Conservation (phyloP, 2,113 vertebrate genomes). For the Eleginops maclovinus region DNA sequence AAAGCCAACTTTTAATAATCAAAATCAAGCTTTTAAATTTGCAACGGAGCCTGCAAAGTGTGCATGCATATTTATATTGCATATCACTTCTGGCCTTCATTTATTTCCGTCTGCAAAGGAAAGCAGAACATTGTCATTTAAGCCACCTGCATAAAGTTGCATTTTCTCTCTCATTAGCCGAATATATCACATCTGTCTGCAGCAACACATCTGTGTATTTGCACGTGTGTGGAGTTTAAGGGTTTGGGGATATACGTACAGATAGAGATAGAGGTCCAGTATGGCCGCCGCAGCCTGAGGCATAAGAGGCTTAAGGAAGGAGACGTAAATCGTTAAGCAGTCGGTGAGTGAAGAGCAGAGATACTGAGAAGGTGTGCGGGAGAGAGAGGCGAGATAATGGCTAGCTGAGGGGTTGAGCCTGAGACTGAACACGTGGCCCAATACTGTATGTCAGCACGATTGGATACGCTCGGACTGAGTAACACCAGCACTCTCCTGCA, state of each 20-base stretch:
- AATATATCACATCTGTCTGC: conserved; percentile 36
- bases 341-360: conserved; percentile 49
- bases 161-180: conserved; percentile 25
- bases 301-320: conserved; percentile 71
- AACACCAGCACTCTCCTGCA: conserved; percentile 26
- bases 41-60: background rate
- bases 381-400: conserved; percentile 57
- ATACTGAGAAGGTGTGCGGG: conserved; percentile 59
- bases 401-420: conserved; percentile 51
- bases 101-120: background rate
- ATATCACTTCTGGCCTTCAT: background rate
- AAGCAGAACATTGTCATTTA: background rate
- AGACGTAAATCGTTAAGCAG: conserved; percentile 59
- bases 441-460: conserved; percentile 65
- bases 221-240: background rate
- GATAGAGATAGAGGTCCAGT: conserved; percentile 29
- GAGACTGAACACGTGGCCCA: conserved; percentile 44
- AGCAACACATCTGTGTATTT: conserved; percentile 42
- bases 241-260: background rate
- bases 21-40: conserved; percentile 1
- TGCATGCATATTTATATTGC: conserved; percentile 7
- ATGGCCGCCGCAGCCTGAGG: conserved; percentile 38
- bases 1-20: conserved; percentile 12
- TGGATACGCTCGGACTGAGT: conserved; percentile 69
- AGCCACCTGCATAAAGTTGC: conserved; percentile 49